A percentile compares a stretch with the other conserved stretches of the same genome.
Conservation (phyloP, 2,113 vertebrate genomes). For the Thinocorus orbignyianus region DNA sequence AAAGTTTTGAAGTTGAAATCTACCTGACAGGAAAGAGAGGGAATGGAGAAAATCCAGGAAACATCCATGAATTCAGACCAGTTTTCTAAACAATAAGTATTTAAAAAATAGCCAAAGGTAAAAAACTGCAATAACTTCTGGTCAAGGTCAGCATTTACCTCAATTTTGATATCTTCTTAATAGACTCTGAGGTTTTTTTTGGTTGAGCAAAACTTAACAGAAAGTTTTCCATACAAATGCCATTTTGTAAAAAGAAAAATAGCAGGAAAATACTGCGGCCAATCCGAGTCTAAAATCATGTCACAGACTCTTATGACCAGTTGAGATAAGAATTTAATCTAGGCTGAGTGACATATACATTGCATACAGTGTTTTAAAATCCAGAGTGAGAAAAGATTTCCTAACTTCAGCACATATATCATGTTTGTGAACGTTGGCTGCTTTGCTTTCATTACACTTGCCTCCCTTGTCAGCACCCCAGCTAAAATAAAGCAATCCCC, state of each 20-base stretch:
- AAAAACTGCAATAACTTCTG: not conserved
- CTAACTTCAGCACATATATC: slow-evolving; percentile 29
- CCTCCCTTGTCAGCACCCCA: slow-evolving; percentile 41
- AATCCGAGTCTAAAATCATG: not conserved
- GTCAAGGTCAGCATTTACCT: slow-evolving; percentile 17
- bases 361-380: not conserved
- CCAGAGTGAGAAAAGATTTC: not conserved
- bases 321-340: slow-evolving; percentile 7
- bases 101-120: slow-evolving; percentile 25
- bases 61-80: not conserved
- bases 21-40: not conserved
- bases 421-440: slow-evolving; percentile 16
- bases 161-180: not conserved
- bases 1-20: not conserved
- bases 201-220: not conserved
- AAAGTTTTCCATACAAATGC: slow-evolving; percentile 8
- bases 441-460: slow-evolving; percentile 42
- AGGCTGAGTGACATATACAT: not conserved
- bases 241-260: slow-evolving; percentile 14
- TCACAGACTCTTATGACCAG: not conserved
- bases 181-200: not conserved
- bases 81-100: slow-evolving; percentile 10
- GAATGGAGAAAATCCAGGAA: not conserved
- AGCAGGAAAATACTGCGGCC: not conserved
- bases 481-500: slow-evolving; percentile 18